Base-by-base conservation (phyloP, 2,797 vertebrate genomes). In the Helicolenus hilgendorfi region DNA sequence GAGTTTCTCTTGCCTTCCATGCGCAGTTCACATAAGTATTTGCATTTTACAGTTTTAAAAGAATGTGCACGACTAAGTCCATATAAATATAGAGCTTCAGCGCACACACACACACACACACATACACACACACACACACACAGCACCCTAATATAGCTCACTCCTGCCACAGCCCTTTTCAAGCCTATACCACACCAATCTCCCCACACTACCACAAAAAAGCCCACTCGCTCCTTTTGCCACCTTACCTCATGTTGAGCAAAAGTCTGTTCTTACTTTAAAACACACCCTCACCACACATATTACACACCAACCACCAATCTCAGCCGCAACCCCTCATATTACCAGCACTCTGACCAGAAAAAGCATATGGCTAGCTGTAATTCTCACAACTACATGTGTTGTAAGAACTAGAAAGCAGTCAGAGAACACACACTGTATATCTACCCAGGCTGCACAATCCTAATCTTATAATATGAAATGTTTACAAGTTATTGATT, bases 191-290 rank as follows among this genome's bases (percentile, higher is more conserved):
- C 81, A 79, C 85, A 89, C 72, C 69, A 67, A 36, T 72, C 83
- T 70, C 45, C 11, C 72, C 69, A 87, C 79, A 76, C 26, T 11
- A 81, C 89, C 89, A 81, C 82, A 86, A 77, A 82, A 87, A 77
- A 29, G 3, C 56, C 62, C 68, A 41, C 76, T 78, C 27, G 15
- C 56, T 84, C 27, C 81, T 79, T 84, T 36, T 71, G 75, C 82
- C 78, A 92, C 83, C 83, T 82, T 20, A 58, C 45, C 55, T 87
- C 81, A 75, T 84, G 86, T 83, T 22, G 24, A 89, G 53, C 75
- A 64, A 68, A 72, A 72, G 26, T 36, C 77, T 81, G 83, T 73
- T 91, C 63, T 77, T 81, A 77, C 81, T 81, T 88, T 77, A 83
- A 60, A 56, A 71, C 72, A 36, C 71, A 80, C 71, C 55, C 80